phyloP scores from a whole-genome alignment of 2,888 invertebrate genomes.

The Lydus trimaculatus region DNA sequence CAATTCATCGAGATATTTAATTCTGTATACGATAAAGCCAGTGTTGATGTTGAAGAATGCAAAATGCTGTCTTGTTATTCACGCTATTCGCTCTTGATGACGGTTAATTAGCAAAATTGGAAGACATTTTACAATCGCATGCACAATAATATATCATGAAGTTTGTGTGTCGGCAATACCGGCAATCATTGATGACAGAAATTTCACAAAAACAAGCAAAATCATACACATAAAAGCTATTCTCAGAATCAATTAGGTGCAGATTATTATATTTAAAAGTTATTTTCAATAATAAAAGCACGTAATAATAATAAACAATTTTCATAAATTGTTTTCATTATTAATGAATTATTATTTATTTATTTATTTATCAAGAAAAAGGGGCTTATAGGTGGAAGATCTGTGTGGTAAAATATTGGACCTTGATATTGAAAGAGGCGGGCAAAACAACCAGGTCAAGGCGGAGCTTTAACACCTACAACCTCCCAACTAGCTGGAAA shows the following conservation, averaged over 20 bases:
- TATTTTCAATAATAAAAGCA: neutral
- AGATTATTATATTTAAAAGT: neutral
- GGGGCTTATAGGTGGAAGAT: neutral
- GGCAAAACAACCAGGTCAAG: constrained; percentile 24
- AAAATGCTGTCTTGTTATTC: constrained; percentile 19
- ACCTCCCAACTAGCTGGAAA: constrained; percentile 27
- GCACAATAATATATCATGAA: constrained; percentile 6
- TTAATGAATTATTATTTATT: neutral
- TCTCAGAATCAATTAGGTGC: neutral
- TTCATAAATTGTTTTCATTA: neutral
- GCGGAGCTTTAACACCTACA: constrained; percentile 34
- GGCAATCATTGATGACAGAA: constrained; percentile 7
- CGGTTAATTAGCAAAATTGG: constrained; percentile 24
- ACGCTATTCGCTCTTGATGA: constrained; percentile 16
- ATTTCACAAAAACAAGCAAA: constrained; percentile 1
- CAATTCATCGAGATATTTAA: constrained; percentile 7
- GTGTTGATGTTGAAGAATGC: constrained; percentile 17
- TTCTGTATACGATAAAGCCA: neutral
- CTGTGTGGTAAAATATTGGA: constrained; percentile 15
- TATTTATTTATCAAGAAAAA: neutral
- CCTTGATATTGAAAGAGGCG: constrained; percentile 32
- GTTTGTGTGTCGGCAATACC: neutral
- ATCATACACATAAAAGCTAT: neutral
- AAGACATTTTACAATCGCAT: constrained; percentile 18
- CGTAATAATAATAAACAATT: neutral